Conservation (phyloP, 2,113 vertebrate genomes). For the Saccopteryx bilineata region DNA sequence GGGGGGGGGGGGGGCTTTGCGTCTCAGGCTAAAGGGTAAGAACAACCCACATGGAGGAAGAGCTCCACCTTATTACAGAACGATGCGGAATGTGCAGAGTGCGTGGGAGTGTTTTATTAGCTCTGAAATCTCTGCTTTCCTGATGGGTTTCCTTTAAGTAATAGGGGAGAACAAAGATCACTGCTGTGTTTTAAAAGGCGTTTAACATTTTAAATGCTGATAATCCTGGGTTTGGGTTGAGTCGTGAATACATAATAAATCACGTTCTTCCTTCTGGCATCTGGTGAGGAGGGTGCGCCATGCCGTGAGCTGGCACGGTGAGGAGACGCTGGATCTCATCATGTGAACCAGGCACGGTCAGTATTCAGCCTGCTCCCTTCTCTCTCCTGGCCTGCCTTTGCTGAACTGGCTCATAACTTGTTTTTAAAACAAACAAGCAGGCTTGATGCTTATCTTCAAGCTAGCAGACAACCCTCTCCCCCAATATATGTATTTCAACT, state of each 20-base stretch:
- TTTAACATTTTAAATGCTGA: background rate
- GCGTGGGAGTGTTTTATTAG: background rate
- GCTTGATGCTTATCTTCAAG: background rate
- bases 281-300: background rate
- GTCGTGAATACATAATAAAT: constrained; percentile 14
- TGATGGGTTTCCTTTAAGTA: background rate
- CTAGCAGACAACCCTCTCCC: background rate
- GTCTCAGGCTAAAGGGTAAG: background rate
- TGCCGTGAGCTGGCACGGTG: background rate
- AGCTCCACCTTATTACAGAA: background rate
- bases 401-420: background rate
- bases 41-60: background rate
- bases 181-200: background rate
- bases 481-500: background rate
- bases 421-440: background rate
- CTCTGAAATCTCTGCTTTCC: background rate
- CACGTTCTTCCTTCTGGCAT: background rate
- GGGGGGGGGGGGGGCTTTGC: background rate
- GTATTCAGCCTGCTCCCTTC: background rate
- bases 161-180: background rate
- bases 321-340: background rate
- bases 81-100: no score
- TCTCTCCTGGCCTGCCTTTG: background rate
- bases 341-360: fast-evolving
- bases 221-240: background rate